phyloP scores from a whole-genome alignment of 2,113 vertebrate genomes.

The Telmatochromis brichardi region DNA sequence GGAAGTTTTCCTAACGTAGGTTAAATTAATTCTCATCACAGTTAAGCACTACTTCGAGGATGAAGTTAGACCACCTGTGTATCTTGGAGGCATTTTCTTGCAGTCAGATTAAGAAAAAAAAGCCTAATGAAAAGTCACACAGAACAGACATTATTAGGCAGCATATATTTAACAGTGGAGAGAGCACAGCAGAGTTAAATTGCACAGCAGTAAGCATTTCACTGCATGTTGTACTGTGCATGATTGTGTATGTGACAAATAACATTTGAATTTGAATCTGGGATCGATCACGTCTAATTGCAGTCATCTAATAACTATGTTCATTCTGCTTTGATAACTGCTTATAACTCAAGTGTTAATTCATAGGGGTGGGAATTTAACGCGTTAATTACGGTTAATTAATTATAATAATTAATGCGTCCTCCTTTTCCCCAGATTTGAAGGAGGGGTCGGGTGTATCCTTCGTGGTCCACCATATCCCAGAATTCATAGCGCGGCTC shows the following conservation, averaged over 20 bases:
- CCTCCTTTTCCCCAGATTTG: too few relatives aligned
- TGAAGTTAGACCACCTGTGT: neutral
- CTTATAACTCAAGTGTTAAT: neutral
- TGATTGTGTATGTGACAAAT: neutral
- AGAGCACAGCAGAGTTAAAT: neutral
- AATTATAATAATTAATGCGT: too few relatives aligned
- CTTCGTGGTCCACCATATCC: too few relatives aligned
- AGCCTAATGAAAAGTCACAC: neutral
- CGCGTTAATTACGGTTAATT: fast-evolving
- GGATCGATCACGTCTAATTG: fast-evolving
- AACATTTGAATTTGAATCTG: too few relatives aligned
- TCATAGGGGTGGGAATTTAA: too few relatives aligned
- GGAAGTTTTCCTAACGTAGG: neutral
- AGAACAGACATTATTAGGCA: neutral
- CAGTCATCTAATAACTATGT: neutral
- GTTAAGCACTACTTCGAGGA: neutral
- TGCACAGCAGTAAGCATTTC: neutral
- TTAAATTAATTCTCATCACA: neutral
- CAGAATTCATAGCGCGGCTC: too few relatives aligned
- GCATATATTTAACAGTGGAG: neutral
- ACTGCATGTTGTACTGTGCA: neutral
- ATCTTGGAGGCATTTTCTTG: neutral
- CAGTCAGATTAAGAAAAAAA: neutral
- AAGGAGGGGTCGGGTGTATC: too few relatives aligned
- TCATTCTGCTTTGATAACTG: neutral